These are phyloP conservation scores for Andrena flavipes DNA, from an alignment of 2,888 invertebrate genomes.

Conservation along the genomic window DNA sequence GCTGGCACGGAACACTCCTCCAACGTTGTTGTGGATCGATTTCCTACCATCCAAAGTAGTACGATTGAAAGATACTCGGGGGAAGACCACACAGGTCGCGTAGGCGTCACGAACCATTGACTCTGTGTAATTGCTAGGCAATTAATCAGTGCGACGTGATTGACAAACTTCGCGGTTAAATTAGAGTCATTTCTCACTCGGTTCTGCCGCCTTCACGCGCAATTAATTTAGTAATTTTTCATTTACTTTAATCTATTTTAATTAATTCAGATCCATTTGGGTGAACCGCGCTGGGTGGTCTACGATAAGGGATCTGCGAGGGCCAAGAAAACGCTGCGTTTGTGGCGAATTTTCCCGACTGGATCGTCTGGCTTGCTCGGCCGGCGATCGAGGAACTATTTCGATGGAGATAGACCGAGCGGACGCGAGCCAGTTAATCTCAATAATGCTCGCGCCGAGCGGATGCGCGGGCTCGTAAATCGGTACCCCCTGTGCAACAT, in stretches of 20 bases:
- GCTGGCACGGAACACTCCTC: too few species aligned
- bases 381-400: conserved; percentile 77
- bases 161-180: not conserved
- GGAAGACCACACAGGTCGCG: conserved; percentile 11
- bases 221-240: conserved; percentile 12
- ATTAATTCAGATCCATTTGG: conserved; percentile 15
- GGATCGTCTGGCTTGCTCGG: conserved; percentile 40
- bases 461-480: conserved; percentile 82
- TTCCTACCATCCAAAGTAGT: too few species aligned
- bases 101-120: not conserved
- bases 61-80: too few species aligned
- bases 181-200: too few species aligned
- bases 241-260: not conserved
- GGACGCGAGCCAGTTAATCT: conserved; percentile 80
- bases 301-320: conserved; percentile 21
- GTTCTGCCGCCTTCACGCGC: not conserved
- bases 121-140: not conserved
- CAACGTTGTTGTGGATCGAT: too few species aligned
- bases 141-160: too few species aligned
- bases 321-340: not conserved
- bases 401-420: conserved; percentile 57
- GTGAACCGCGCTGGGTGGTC: conserved; percentile 18
- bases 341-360: conserved; percentile 40
- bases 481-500: conserved; percentile 65
- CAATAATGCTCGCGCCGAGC: conserved; percentile 81